Evolutionary conservation across 2,797 vertebrate genomes (phyloP).

Genomic region (Mormyrops attenuatus): DNA sequence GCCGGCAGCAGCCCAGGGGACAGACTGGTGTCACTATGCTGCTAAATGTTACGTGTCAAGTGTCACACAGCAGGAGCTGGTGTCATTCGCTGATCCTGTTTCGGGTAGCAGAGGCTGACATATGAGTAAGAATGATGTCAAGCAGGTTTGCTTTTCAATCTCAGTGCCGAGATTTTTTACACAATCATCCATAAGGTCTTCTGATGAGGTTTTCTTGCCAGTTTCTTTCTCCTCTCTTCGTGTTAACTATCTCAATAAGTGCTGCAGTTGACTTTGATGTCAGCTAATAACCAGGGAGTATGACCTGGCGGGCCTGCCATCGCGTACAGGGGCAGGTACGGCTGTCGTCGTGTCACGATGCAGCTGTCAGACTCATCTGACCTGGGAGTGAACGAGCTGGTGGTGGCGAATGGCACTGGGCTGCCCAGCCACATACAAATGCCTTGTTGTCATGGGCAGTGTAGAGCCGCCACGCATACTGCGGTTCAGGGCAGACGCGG

Average conservation of each 20-base stretch:
- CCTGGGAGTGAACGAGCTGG: neutral
- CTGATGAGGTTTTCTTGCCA: neutral
- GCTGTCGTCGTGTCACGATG: neutral
- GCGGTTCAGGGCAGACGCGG: neutral
- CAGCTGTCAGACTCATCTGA: neutral
- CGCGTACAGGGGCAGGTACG: neutral
- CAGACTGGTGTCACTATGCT: neutral
- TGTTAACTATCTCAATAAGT: neutral
- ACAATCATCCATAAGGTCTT: too few species aligned
- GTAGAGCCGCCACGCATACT: neutral
- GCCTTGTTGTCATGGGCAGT: neutral
- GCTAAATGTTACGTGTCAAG: neutral
- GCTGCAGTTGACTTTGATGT: neutral
- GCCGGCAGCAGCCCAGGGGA: constrained; percentile 23
- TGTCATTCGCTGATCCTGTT: neutral
- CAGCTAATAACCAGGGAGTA: neutral
- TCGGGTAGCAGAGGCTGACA: neutral
- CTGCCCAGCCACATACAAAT: neutral
- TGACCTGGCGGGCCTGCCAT: neutral
- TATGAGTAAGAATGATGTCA: neutral
- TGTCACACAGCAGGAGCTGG: neutral
- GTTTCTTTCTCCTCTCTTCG: too few species aligned
- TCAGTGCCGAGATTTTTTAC: neutral
- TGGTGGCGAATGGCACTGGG: neutral
- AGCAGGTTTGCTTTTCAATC: neutral